Conservation (phyloP, 2,888 invertebrate species). For the Sinodicranocentrus sp. region DNA sequence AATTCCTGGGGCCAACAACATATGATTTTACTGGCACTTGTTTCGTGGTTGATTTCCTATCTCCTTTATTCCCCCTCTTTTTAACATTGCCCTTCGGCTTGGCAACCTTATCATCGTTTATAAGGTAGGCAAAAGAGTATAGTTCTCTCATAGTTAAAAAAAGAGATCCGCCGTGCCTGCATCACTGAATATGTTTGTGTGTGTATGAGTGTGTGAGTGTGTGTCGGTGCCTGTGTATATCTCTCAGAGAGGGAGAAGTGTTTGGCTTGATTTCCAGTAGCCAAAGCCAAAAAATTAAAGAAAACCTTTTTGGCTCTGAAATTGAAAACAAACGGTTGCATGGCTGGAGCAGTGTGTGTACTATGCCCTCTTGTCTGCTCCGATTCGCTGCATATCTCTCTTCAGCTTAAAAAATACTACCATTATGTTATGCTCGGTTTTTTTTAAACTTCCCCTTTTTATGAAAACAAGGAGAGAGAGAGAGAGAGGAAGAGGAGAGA, state of each 20-base stretch:
- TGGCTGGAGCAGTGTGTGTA: constrained; percentile 61
- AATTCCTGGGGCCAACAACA: constrained; percentile 71
- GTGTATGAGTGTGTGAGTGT: constrained; percentile 8
- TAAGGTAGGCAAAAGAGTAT: constrained; percentile 60
- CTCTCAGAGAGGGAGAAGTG: constrained; percentile 64
- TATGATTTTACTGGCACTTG: constrained; percentile 72
- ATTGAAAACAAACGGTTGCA: constrained; percentile 73
- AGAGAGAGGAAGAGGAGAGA: neutral
- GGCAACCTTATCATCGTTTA: constrained; percentile 70
- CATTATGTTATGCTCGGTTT: neutral
- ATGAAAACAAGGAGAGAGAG: neutral
- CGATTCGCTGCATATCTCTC: constrained; percentile 52
- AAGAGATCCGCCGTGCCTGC: constrained; percentile 15
- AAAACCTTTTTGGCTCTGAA: constrained; percentile 72
- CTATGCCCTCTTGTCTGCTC: constrained; percentile 6
- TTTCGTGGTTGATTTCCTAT: constrained; percentile 71
- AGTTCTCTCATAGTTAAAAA: constrained; percentile 40
- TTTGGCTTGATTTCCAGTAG: constrained; percentile 72
- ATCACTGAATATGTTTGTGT: constrained; percentile 49
- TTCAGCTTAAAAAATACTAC: neutral
- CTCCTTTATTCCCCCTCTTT: constrained; percentile 64
- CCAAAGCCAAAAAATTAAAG: constrained; percentile 71
- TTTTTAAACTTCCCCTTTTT: constrained; percentile 29
- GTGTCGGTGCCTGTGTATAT: constrained; percentile 53
- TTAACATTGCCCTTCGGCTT: constrained; percentile 72